phyloP scores from a whole-genome alignment of 2,113 vertebrate species.

The Smithornis capensis region DNA sequence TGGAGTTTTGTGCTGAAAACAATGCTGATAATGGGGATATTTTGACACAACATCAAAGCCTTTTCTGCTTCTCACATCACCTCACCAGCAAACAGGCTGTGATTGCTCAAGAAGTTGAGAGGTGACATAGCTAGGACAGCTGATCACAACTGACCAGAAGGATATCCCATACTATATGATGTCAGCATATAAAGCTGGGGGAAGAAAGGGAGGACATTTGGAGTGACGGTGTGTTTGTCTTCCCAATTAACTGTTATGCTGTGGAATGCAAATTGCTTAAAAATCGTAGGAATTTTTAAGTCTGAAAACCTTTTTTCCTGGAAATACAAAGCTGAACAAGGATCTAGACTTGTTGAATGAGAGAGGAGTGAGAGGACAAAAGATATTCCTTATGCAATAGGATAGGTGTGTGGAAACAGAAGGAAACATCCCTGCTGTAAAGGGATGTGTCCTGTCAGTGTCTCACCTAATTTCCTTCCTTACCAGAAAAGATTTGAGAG shows the following conservation, averaged over 20 bases:
- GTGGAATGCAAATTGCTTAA: background rate
- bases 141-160: background rate
- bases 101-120: background rate
- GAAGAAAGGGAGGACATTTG: background rate
- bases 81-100: background rate
- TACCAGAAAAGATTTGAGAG: background rate
- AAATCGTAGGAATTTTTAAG: background rate
- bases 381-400: background rate
- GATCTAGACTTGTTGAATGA: background rate
- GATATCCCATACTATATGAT: background rate
- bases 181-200: background rate
- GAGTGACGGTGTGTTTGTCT: background rate
- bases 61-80: background rate
- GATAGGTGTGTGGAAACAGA: background rate
- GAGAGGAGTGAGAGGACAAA: background rate
- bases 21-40: background rate
- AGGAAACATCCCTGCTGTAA: background rate
- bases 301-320: background rate
- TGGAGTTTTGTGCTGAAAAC: background rate
- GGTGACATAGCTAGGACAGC: background rate
- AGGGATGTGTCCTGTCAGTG: background rate
- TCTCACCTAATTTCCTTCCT: background rate
- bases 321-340: background rate
- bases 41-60: background rate
- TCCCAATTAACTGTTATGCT: background rate